Percentiles rank a stretch among this genome's conserved stretches.
These are phyloP conservation scores for Littorina saxatilis DNA, from an alignment of 1,140 invertebrate species.

Conservation along the genomic window DNA sequence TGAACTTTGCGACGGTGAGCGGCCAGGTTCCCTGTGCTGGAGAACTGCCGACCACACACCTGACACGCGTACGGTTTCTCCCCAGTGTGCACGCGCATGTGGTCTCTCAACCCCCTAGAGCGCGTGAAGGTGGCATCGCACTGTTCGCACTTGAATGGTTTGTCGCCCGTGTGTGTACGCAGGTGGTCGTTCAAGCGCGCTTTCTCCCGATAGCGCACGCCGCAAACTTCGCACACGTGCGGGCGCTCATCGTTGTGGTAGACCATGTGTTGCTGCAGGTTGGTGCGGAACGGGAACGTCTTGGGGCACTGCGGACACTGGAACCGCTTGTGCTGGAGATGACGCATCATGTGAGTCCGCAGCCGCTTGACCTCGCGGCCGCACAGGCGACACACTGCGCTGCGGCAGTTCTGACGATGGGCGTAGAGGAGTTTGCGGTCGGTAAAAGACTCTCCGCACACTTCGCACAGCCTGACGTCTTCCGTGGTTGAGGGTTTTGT, in stretches of 20 bases:
- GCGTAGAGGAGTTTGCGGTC: no score
- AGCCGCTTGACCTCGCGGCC: conserved; percentile 1
- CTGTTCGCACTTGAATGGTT: conserved; percentile 21
- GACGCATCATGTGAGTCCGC: neutral
- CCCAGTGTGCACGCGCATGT: conserved; percentile 30
- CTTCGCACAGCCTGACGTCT: no score
- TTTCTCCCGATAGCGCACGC: neutral
- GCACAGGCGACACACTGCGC: conserved; percentile 4
- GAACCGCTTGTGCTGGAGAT: neutral
- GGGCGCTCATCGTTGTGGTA: conserved; percentile 1
- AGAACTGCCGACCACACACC: neutral
- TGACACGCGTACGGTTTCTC: conserved; percentile 17
- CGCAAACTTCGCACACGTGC: conserved; percentile 4
- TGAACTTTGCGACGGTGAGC: conserved; percentile 8
- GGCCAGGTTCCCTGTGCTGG: conserved; percentile 6
- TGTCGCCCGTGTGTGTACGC: conserved; percentile 16
- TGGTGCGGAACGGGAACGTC: neutral
- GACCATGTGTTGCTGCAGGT: conserved; percentile 4
- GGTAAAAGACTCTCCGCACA: no score
- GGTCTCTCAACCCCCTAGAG: neutral
- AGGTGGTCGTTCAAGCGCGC: conserved; percentile 9
- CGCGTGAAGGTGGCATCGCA: conserved; percentile 21
- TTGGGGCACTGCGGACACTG: neutral
- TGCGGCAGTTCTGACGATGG: neutral
- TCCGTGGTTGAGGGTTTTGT: no score